A percentile compares a stretch with the other conserved stretches of the same genome.
phyloP scores from a whole-genome alignment of 2,113 vertebrate genomes.

The Ifrita kowaldi region DNA sequence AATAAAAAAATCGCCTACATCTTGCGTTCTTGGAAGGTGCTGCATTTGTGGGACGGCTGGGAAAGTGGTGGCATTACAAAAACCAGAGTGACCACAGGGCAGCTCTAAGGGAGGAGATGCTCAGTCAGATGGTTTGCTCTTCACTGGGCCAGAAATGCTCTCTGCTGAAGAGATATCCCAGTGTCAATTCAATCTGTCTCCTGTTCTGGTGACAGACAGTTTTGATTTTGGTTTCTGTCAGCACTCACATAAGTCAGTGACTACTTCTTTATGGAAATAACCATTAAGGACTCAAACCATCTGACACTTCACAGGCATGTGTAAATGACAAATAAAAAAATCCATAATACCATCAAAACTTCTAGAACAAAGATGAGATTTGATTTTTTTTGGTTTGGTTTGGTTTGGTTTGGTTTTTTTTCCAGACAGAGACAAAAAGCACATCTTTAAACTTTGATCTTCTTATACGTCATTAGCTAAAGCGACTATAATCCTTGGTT shows the following conservation, averaged over 20 bases:
- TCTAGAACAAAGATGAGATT: not conserved
- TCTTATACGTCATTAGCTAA: not conserved
- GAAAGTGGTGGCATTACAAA: not conserved
- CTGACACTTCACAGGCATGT: not conserved
- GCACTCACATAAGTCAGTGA: not conserved
- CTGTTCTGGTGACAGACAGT: not conserved
- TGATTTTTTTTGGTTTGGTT: not conserved
- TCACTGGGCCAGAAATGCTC: not conserved
- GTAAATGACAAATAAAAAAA: not conserved
- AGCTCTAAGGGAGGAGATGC: not conserved
- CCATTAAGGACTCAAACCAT: not conserved
- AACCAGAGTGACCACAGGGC: not conserved
- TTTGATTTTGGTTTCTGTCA: not conserved
- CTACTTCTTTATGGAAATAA: not conserved
- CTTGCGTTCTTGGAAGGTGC: not conserved
- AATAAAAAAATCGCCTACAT: not conserved
- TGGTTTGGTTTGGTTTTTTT: no score
- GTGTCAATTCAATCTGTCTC: not conserved
- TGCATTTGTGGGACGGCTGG: not conserved
- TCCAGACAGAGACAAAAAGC: not conserved
- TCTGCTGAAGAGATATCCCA: not conserved
- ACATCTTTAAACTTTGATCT: not conserved
- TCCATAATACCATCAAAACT: not conserved
- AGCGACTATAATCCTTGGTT: not conserved
- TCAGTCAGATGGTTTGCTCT: not conserved